These are phyloP conservation scores for Cydia splendana DNA, from an alignment of 1,140 invertebrate genomes.

Conservation along the genomic window DNA sequence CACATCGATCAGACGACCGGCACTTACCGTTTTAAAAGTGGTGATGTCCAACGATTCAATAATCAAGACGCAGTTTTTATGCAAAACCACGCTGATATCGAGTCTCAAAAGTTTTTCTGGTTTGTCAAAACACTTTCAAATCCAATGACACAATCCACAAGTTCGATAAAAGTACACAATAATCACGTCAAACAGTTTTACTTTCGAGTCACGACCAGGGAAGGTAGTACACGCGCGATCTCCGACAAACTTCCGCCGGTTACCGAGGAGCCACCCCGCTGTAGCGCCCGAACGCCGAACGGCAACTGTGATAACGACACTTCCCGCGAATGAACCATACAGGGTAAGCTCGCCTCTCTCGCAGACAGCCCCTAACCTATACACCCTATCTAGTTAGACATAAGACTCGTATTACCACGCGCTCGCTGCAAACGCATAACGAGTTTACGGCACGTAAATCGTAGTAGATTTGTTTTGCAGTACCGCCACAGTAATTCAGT, in stretches of 20 bases:
- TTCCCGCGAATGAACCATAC: background rate
- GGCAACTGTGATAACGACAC: constrained; percentile 43
- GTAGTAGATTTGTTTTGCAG: constrained; percentile 77
- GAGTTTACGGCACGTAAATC: constrained; percentile 71
- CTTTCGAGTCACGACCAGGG: constrained; percentile 55
- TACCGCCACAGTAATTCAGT: constrained; percentile 65
- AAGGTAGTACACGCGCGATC: constrained; percentile 51
- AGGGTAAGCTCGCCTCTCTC: constrained; percentile 69
- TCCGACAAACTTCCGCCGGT: constrained; percentile 67
- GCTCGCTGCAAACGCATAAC: constrained; percentile 54
- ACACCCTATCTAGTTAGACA: constrained; percentile 45
- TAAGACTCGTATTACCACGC: constrained; percentile 55
- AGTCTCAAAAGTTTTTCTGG: constrained; percentile 52
- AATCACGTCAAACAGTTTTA: constrained; percentile 63
- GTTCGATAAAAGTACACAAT: constrained; percentile 58
- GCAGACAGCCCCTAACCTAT: constrained; percentile 45
- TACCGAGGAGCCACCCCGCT: constrained; percentile 42
- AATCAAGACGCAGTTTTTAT: constrained; percentile 71
- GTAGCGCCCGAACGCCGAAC: constrained; percentile 70
- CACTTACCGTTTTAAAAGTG: constrained; percentile 64
- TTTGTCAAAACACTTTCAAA: constrained; percentile 55
- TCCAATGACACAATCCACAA: constrained; percentile 41
- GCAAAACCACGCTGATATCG: constrained; percentile 73
- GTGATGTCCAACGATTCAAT: constrained; percentile 54
- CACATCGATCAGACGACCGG: background rate